Evolutionary conservation across 2,113 vertebrate species (phyloP).

Genomic region (Artemisiospiza belli): DNA sequence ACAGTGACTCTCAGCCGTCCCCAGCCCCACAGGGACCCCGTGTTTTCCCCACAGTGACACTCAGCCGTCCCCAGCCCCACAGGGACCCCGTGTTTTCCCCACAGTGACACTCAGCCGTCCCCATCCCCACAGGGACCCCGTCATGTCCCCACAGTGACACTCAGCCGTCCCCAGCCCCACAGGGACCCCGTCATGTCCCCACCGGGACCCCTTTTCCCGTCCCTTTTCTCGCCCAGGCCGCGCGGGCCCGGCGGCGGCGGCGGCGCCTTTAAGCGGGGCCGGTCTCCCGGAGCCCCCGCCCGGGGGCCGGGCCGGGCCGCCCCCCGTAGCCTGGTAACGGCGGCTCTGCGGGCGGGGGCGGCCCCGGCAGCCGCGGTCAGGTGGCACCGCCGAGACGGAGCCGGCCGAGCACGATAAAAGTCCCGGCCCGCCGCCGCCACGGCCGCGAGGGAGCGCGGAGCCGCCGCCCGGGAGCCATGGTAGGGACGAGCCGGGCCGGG

Average conservation of each 20-base stretch:
- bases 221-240: background rate
- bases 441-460: background rate
- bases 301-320: constrained; percentile 18
- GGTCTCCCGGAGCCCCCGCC: constrained; percentile 23
- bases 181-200: background rate
- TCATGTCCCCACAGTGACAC: no score
- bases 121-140: no score
- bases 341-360: constrained; percentile 7
- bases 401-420: constrained; percentile 23
- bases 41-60: no score
- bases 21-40: no score
- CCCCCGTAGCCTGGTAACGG: constrained; percentile 52
- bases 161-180: background rate
- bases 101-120: background rate
- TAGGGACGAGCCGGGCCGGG: background rate
- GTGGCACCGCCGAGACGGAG: constrained; percentile 37
- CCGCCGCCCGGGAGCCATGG: background rate
- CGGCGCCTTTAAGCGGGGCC: constrained; percentile 20
- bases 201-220: background rate
- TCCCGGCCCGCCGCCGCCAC: constrained; percentile 1
- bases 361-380: constrained; percentile 34
- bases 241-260: background rate
- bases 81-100: background rate
- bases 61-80: no score
- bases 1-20: background rate